These are phyloP conservation scores for Neoitamus cyanurus DNA, from an alignment of 2,888 invertebrate species.

Conservation along the genomic window DNA sequence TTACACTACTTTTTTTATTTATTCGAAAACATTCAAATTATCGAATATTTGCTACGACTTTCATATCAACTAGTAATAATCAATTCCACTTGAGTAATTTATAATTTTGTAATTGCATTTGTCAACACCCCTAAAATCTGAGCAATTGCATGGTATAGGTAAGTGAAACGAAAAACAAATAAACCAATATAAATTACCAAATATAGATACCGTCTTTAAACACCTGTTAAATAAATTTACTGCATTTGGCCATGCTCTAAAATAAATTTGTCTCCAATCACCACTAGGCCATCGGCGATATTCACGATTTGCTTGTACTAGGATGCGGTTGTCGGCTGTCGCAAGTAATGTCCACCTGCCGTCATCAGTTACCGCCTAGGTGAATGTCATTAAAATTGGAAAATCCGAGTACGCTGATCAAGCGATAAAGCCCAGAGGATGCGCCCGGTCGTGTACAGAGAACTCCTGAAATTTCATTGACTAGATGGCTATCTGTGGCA, in stretches of 20 bases:
- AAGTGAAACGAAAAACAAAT: too few species aligned
- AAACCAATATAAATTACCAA: too few species aligned
- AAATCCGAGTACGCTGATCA: background rate
- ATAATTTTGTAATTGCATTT: too few species aligned
- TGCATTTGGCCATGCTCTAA: background rate
- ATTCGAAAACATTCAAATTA: too few species aligned
- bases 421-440: background rate
- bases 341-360: background rate
- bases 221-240: background rate
- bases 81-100: too few species aligned
- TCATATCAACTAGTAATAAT: too few species aligned
- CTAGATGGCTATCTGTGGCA: background rate
- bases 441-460: background rate
- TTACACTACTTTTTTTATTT: too few species aligned
- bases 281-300: background rate
- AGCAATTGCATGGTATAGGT: background rate
- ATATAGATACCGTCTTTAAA: background rate
- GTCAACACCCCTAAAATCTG: too few species aligned
- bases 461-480: background rate
- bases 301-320: background rate
- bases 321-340: background rate
- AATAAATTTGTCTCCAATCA: background rate
- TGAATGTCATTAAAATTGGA: background rate
- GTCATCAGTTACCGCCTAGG: background rate
- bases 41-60: too few species aligned